phyloP scores from a whole-genome alignment of 2,888 invertebrate genomes.

The Polyommatus iphigenia region DNA sequence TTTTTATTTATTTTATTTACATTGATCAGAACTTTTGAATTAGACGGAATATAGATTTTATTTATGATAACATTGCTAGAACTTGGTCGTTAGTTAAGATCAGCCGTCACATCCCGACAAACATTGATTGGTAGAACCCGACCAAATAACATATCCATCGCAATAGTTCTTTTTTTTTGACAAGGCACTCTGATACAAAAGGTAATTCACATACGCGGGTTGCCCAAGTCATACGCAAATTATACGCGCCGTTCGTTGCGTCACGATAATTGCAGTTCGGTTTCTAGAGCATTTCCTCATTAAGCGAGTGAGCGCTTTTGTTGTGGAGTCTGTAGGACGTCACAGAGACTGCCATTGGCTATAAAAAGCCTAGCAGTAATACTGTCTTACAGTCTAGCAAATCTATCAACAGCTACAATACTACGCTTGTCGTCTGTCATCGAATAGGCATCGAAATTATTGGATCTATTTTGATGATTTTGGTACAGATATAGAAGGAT shows the following conservation, averaged over 20 bases:
- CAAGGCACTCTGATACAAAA: background rate
- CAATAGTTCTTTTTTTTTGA: background rate
- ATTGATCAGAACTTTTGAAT: no score
- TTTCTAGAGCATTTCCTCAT: conserved; percentile 78
- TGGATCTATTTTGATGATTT: no score
- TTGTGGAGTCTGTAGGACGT: conserved; percentile 45
- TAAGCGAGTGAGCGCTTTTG: conserved; percentile 62
- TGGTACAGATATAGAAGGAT: no score
- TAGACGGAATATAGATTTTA: no score
- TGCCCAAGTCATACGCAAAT: conserved; percentile 48
- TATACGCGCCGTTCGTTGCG: conserved; percentile 55
- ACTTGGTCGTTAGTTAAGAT: no score
- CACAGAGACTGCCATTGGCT: background rate
- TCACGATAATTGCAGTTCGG: conserved; percentile 63
- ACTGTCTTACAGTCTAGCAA: background rate
- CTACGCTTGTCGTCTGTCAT: no score
- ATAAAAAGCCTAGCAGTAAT: background rate
- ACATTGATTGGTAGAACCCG: no score
- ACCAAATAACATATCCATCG: no score
- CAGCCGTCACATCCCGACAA: no score
- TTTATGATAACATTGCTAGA: no score
- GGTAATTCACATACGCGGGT: conserved; percentile 16
- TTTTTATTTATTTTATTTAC: no score
- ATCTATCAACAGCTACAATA: background rate
- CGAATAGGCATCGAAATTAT: no score